Base-by-base conservation (phyloP, 2,113 vertebrate species). In the Junco hyemalis region DNA sequence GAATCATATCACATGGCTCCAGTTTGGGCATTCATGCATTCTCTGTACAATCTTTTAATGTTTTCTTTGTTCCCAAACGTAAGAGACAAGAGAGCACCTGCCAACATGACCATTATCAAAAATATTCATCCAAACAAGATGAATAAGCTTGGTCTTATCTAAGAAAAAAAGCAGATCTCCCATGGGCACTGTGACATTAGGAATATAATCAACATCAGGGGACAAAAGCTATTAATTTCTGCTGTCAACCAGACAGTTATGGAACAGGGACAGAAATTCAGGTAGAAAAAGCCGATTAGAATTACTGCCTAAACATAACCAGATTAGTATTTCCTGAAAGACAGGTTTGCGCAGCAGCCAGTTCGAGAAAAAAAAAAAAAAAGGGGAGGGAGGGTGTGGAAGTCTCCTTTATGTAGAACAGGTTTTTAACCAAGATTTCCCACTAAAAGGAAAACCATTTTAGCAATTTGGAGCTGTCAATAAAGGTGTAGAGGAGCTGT, bases 321-420 rank as follows among this genome's bases (percentile, higher is more conserved):
- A 87, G 53, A 66, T 6, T 6, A 74, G 2, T 35, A 61, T 45
- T 81, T 68, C 44, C 60, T 50, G 38, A 83, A 61, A 77, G 33
- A 60, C 12, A 70, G 9, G 70, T n/a, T 57, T 66, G 50, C 2
- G 2, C 16, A 81, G 53, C 31, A 77, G n/a, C n/a, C 17, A 70
- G 7, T 21, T 66, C 59, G 21, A 13, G 3, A 3, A 7, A 18
- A 42, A 38, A 20, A 5, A 19, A 2, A 19, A 2, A 33, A 33
- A 5, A 5, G 2, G 11, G 18, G 4, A 3, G 14, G 2, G 4
- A 7, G 9, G 1, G 0, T 1, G 4, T 42, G 40, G 2, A 9
- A 28, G 9, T 20, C 9, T 68, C 15, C 22, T 80, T 45, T 53
- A 24, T 19, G 8, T 33, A 69, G 51, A 77, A 44, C 18, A 64